A percentile compares a stretch with the other conserved stretches of the same genome.
These are phyloP conservation scores for Spisula solida DNA, from an alignment of 2,888 invertebrate genomes.

Conservation along the genomic window DNA sequence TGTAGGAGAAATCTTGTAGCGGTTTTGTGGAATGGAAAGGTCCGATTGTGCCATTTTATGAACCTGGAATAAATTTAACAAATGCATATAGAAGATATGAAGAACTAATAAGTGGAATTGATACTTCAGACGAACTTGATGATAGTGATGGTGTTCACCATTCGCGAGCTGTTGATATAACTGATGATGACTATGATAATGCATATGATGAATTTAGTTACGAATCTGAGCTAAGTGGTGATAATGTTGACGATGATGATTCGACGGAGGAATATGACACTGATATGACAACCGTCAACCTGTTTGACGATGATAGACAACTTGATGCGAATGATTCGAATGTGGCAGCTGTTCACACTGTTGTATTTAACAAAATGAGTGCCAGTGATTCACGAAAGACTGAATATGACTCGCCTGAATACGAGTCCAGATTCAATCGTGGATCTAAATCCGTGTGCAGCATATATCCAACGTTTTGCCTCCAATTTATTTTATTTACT, in stretches of 20 bases:
- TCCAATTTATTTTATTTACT: neutral
- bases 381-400: neutral
- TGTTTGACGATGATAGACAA: neutral
- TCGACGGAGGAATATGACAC: neutral
- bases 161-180: neutral
- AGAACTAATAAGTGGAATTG: neutral
- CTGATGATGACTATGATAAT: slow-evolving; percentile 19
- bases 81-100: slow-evolving; percentile 19
- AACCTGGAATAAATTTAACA: neutral
- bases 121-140: neutral
- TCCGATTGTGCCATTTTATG: neutral
- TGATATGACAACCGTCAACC: neutral
- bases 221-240: neutral
- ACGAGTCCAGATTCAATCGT: neutral
- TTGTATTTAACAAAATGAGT: neutral
- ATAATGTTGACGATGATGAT: neutral
- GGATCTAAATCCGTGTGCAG: neutral
- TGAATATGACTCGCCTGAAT: neutral
- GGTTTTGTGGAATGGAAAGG: slow-evolving; percentile 17
- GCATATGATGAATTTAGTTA: neutral
- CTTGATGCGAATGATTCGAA: neutral
- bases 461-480: neutral
- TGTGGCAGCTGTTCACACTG: neutral
- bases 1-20: neutral
- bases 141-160: neutral